Evolutionary conservation across 2,888 invertebrate species (phyloP).

Genomic region (Isoperla grammatica): DNA sequence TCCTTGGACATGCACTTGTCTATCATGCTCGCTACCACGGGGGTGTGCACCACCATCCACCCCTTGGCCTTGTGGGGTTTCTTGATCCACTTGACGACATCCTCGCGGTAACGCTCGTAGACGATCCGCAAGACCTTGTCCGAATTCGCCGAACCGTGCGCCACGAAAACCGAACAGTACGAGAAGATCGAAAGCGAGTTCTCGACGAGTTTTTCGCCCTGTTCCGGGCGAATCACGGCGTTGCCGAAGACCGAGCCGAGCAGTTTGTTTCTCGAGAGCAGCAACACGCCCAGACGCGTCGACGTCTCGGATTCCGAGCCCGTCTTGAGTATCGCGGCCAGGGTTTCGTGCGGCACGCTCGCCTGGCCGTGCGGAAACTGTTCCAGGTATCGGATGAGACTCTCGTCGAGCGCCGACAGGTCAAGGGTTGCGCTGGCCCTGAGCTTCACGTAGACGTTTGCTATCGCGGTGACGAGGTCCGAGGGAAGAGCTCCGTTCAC

Average conservation of each 20-base stretch:
- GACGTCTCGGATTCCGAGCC: slow-evolving; percentile 34
- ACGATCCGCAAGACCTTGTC: slow-evolving; percentile 49
- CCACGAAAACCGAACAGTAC: background rate
- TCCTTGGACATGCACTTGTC: slow-evolving; percentile 49
- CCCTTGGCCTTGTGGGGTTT: slow-evolving; percentile 62
- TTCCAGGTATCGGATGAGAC: slow-evolving; percentile 52
- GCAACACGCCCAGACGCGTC: slow-evolving; percentile 24
- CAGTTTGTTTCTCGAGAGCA: background rate
- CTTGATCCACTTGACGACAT: slow-evolving; percentile 57
- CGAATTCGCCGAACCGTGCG: slow-evolving; percentile 50
- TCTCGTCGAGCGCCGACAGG: slow-evolving; percentile 50
- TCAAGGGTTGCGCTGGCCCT: slow-evolving; percentile 32
- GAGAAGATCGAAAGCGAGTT: background rate
- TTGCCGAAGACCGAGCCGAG: background rate
- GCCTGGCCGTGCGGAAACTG: slow-evolving; percentile 55
- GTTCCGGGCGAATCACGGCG: background rate
- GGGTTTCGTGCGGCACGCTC: slow-evolving; percentile 49
- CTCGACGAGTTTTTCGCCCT: background rate
- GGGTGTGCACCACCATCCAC: slow-evolving; percentile 47
- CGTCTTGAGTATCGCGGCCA: slow-evolving; percentile 33
- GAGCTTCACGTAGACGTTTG: slow-evolving; percentile 33
- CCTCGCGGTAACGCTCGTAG: slow-evolving; percentile 55
- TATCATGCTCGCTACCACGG: slow-evolving; percentile 55
- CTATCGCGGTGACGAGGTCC: slow-evolving; percentile 26
- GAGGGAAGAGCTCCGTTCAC: background rate